phyloP scores from a whole-genome alignment of 1,140 invertebrate genomes.

The Potamilus streckersoni region DNA sequence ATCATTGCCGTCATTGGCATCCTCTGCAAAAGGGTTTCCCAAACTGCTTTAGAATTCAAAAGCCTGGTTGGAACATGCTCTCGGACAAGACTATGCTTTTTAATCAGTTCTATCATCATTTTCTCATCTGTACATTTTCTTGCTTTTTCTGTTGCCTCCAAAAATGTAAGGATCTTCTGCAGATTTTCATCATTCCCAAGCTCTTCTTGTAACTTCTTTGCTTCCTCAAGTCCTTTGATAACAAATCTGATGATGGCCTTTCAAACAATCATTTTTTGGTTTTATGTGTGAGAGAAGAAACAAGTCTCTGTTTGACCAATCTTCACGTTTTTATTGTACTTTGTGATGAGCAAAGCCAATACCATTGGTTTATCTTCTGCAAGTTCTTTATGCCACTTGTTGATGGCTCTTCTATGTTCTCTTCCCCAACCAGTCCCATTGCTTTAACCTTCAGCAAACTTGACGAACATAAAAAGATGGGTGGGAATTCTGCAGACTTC shows the following conservation, averaged over 20 bases:
- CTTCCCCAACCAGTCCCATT: constrained; percentile 72
- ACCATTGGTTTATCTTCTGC: constrained; percentile 70
- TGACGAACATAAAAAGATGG: constrained; percentile 65
- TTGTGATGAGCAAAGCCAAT: constrained; percentile 75
- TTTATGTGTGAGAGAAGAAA: constrained; percentile 76
- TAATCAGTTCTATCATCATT: constrained; percentile 69
- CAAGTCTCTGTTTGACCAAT: constrained; percentile 78
- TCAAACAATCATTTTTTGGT: constrained; percentile 42
- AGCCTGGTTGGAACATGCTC: constrained; percentile 78
- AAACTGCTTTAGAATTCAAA: constrained; percentile 76
- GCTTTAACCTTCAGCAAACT: constrained; percentile 46
- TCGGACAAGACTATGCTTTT: constrained; percentile 70
- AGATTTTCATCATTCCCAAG: constrained; percentile 33
- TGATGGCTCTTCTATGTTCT: constrained; percentile 73
- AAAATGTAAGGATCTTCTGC: constrained; percentile 71
- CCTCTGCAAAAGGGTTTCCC: constrained; percentile 74
- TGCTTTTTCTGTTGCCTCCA: constrained; percentile 74
- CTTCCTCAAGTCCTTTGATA: constrained; percentile 65
- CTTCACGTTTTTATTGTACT: constrained; percentile 74
- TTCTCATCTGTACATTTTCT: constrained; percentile 73
- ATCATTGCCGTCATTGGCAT: constrained; percentile 73
- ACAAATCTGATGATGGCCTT: constrained; percentile 42
- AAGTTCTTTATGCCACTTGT: constrained; percentile 73
- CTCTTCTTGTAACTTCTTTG: constrained; percentile 49
- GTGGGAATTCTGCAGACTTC: constrained; percentile 68